A percentile compares a stretch with the other conserved stretches of the same genome.
phyloP scores from a whole-genome alignment of 2,113 vertebrate genomes.

The Mesitornis unicolor region DNA sequence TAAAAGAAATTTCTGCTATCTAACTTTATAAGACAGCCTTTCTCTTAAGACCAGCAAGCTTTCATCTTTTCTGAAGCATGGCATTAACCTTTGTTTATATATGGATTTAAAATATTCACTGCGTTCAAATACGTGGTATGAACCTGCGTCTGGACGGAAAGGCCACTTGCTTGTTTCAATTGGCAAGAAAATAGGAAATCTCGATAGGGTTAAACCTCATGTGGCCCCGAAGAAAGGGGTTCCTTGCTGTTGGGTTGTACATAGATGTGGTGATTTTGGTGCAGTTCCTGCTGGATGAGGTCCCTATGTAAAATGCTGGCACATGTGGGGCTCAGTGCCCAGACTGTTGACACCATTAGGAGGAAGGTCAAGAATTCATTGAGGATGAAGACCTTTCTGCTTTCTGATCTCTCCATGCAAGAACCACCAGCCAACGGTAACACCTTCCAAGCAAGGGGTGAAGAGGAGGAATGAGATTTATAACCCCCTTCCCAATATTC shows the following conservation, averaged over 20 bases:
- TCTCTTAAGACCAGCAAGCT: background rate
- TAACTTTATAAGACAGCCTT: background rate
- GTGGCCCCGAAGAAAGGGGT: background rate
- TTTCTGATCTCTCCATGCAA: background rate
- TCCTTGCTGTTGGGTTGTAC: background rate
- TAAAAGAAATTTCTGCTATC: background rate
- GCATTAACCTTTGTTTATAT: background rate
- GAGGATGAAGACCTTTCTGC: background rate
- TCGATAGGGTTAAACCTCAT: background rate
- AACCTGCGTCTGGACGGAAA: background rate
- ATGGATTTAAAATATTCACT: background rate
- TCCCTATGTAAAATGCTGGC: background rate
- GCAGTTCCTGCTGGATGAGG: background rate
- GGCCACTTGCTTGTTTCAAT: background rate
- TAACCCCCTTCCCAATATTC: background rate
- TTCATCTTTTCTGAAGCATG: background rate
- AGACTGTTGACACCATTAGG: background rate
- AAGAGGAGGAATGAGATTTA: background rate
- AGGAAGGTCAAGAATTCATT: background rate
- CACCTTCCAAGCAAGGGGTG: background rate
- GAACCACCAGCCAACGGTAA: background rate
- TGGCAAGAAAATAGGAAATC: background rate
- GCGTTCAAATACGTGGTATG: background rate
- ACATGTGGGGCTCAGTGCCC: background rate
- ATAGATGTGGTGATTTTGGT: background rate